Evolutionary conservation across 2,888 invertebrate species (phyloP).

Genomic region (Acrobasis repandana): DNA sequence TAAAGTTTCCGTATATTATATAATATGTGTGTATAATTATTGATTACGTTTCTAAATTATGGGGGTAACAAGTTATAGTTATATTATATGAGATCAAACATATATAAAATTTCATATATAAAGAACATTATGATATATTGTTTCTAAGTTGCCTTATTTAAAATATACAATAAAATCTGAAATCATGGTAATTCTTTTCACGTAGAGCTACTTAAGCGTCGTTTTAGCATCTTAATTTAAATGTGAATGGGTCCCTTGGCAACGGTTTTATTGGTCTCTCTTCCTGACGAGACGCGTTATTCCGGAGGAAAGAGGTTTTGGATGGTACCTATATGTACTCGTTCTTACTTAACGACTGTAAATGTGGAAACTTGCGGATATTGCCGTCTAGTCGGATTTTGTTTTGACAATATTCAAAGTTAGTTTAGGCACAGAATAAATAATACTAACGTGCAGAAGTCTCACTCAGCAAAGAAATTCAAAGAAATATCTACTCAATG

Average conservation of each 20-base stretch:
- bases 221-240: constrained; percentile 23
- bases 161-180: constrained; percentile 1
- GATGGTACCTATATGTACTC: constrained; percentile 4
- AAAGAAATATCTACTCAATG: no score
- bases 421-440: no score
- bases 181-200: constrained; percentile 1
- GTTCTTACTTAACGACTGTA: not conserved
- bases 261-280: constrained; percentile 27
- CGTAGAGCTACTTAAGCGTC: constrained; percentile 9
- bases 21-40: no score
- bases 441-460: no score
- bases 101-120: no score
- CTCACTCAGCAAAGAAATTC: no score
- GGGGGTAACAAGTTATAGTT: no score
- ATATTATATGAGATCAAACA: no score
- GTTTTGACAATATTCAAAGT: not conserved
- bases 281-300: constrained; percentile 17
- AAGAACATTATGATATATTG: not conserved
- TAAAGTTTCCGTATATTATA: no score
- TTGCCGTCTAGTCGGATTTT: not conserved
- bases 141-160: not conserved
- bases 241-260: constrained; percentile 30
- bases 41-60: no score
- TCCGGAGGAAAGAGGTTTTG: constrained; percentile 11
- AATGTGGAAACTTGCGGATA: constrained; percentile 1